These are phyloP conservation scores for Ophion ventricosus DNA, from an alignment of 2,888 invertebrate genomes.

Conservation along the genomic window DNA sequence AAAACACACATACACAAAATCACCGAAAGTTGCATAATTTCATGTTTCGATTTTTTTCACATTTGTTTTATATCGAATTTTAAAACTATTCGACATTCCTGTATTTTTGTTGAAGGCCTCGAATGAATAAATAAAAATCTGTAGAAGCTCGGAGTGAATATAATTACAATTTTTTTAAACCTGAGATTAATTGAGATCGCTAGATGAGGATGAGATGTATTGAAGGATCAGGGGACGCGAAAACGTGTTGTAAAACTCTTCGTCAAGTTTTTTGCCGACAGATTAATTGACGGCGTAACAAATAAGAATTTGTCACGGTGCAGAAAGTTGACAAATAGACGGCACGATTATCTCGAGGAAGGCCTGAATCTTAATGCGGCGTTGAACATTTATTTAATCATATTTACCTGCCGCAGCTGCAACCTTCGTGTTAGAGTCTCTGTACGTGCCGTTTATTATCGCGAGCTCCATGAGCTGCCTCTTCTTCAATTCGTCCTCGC, in stretches of 20 bases:
- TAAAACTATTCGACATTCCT: too few relatives aligned
- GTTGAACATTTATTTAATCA: conserved; percentile 18
- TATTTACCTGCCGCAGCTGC: conserved; percentile 91
- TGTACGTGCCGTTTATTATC: conserved; percentile 99
- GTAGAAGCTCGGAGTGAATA: too few relatives aligned
- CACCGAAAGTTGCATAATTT: too few relatives aligned
- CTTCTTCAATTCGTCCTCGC: conserved; percentile 99
- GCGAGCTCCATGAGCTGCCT: conserved; percentile 99
- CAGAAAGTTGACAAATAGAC: not conserved
- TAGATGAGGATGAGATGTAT: not conserved
- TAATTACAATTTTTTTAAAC: too few relatives aligned
- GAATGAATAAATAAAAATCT: too few relatives aligned
- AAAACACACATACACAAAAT: too few relatives aligned
- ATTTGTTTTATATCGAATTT: too few relatives aligned
- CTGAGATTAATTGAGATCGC: not conserved
- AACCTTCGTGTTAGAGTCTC: conserved; percentile 96
- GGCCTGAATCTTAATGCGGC: not conserved
- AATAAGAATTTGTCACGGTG: not conserved
- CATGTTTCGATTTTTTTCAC: too few relatives aligned
- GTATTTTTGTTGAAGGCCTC: too few relatives aligned
- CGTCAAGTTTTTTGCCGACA: too few relatives aligned
- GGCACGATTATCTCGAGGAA: not conserved
- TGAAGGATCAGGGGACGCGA: not conserved
- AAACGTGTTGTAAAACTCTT: not conserved
- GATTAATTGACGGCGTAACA: not conserved